Conservation (phyloP, 2,888 invertebrate species). For the Apotomis capreana region DNA sequence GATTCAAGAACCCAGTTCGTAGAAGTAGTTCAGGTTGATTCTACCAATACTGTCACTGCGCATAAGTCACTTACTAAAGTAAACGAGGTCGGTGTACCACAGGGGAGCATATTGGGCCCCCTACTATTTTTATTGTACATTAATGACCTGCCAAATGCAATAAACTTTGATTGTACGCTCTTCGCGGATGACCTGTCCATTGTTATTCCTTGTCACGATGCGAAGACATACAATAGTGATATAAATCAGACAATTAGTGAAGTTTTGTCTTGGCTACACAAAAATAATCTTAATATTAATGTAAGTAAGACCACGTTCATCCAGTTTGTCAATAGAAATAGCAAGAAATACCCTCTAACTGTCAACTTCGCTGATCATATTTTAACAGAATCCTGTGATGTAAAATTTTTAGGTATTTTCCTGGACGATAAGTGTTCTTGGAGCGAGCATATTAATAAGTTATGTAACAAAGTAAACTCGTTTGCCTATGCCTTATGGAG, state of each 20-base stretch:
- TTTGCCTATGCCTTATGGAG: too few species aligned
- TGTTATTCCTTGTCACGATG: constrained; percentile 4
- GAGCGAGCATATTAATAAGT: background rate
- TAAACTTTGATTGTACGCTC: background rate
- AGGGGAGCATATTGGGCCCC: too few species aligned
- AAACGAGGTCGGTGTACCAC: too few species aligned
- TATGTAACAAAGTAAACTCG: too few species aligned
- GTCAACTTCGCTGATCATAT: background rate
- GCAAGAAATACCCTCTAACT: background rate
- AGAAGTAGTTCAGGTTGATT: too few species aligned
- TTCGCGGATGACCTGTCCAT: constrained; percentile 8
- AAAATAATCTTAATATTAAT: constrained; percentile 1
- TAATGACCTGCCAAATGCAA: constrained; percentile 2
- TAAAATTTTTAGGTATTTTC: background rate
- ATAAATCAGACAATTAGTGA: background rate
- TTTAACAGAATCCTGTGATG: background rate
- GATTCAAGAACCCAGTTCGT: too few species aligned
- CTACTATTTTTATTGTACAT: background rate
- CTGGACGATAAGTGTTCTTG: background rate
- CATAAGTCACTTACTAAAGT: background rate
- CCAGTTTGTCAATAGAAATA: constrained; percentile 14
- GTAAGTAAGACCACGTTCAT: background rate
- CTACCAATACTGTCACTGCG: background rate
- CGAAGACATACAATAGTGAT: constrained; percentile 2
- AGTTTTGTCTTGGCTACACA: background rate